Conservation (phyloP, 1,140 invertebrate genomes). For the Hydropsyche tenuis region DNA sequence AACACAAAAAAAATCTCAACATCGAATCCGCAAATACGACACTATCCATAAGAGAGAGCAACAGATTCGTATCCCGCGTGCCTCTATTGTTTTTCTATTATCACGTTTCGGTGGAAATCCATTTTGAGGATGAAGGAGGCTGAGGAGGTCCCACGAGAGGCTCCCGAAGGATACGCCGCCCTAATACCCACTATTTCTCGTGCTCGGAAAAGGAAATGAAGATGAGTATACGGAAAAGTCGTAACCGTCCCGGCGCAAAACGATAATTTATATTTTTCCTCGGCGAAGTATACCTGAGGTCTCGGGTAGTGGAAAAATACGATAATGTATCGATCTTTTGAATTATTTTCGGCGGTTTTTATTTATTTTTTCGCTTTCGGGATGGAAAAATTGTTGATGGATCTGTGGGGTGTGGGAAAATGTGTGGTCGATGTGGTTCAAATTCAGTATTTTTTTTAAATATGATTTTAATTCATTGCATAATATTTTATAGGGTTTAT, state of each 20-base stretch:
- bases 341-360: not conserved
- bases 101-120: constrained; percentile 33
- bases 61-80: constrained; percentile 19
- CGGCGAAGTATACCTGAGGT: too few species aligned
- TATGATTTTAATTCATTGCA: too few species aligned
- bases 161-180: constrained; percentile 11
- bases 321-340: too few species aligned
- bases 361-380: not conserved
- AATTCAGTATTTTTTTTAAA: too few species aligned
- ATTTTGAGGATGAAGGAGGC: constrained; percentile 14
- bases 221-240: constrained; percentile 28
- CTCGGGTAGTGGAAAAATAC: too few species aligned
- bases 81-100: constrained; percentile 37
- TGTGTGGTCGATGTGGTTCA: too few species aligned
- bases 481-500: too few species aligned
- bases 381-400: too few species aligned
- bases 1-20: too few species aligned
- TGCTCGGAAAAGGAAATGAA: constrained; percentile 35
- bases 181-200: constrained; percentile 38
- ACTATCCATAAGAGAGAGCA: too few species aligned
- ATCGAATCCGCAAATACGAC: too few species aligned
- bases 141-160: constrained; percentile 21
- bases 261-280: constrained; percentile 15
- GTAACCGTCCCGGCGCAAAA: constrained; percentile 10
- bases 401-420: too few species aligned